Base-by-base conservation (phyloP, 2,797 vertebrate genomes). In the Myiotriccus ornatus region DNA sequence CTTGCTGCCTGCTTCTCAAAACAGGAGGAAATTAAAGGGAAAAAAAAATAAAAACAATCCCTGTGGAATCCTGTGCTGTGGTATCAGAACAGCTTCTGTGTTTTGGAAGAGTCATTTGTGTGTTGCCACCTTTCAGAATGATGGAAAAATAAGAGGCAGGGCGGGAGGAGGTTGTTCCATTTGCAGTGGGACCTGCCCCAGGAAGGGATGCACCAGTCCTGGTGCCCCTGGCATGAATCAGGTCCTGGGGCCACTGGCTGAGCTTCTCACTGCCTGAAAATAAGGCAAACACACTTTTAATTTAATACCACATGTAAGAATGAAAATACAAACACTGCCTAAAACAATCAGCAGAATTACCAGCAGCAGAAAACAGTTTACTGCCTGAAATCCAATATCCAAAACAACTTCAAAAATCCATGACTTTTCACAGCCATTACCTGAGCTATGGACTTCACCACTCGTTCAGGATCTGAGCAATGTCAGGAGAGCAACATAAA, bases 1-100 rank as follows among this genome's bases (percentile, higher is more conserved):
- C 71, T 92, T 86, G 75, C 81, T 27, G 59, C 23, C 63, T 60
- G 79, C 44, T 85, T 88, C 77, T 95, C 90, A 93, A 80, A 84
- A 46, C 15, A 6, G 4, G 4, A 8, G 7, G 35, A 14, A 67
- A 16, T 30, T 12, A 19, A 28, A 41, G 41, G 41, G 41, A 56
- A 6, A 20, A 25, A 39, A 15, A 47, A 16, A 7, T 23, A 43
- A 19, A 30, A 18, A 27, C 62, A 22, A 14, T 2, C 56, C 16
- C 43, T 28, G 47, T 53, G 52, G 84, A 93, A 94, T 77, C 57
- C n/a, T 23, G 8, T 34, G 34, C 47, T 0, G 1, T 34, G 28
- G 55, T 23, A 77, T 56, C 78, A 77, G 57, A 89, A 57, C 1
- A 44, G 52, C 27, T 69, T 56, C 50, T 43, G 16, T 11, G 70